A percentile compares a stretch with the other conserved stretches of the same genome.
phyloP scores from a whole-genome alignment of 2,888 invertebrate genomes.

The Drosophila fungiperda region DNA sequence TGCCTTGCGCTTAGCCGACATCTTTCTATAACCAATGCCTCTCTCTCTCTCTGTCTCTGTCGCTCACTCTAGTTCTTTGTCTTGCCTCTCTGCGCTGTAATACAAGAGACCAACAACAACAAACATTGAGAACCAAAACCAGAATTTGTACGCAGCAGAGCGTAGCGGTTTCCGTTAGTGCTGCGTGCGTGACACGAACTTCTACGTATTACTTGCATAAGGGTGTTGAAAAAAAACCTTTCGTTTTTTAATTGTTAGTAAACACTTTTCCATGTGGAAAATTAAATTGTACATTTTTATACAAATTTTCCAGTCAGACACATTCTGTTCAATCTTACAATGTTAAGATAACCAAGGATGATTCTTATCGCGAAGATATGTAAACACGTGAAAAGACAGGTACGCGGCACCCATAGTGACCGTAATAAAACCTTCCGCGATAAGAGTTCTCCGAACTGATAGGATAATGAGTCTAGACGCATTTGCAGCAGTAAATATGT shows the following conservation, averaged over 20 bases:
- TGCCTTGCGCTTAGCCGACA: conserved; percentile 85
- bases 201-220: background rate
- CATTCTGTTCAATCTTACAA: too few relatives aligned
- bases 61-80: conserved; percentile 21
- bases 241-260: background rate
- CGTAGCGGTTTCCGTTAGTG: conserved; percentile 48
- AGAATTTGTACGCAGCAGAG: conserved; percentile 65
- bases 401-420: too few relatives aligned
- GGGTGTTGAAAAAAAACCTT: background rate
- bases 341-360: too few relatives aligned
- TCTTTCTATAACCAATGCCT: conserved; percentile 59
- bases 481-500: too few relatives aligned
- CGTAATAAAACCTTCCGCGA: too few relatives aligned
- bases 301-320: background rate
- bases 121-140: conserved; percentile 53
- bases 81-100: conserved; percentile 61
- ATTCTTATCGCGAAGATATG: too few relatives aligned
- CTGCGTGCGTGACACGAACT: conserved; percentile 41
- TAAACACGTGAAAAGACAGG: too few relatives aligned
- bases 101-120: conserved; percentile 44
- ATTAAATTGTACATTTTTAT: background rate
- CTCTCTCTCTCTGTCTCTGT: conserved; percentile 21
- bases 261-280: background rate
- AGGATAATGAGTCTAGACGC: too few relatives aligned
- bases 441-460: too few relatives aligned